A percentile compares a stretch with the other conserved stretches of the same genome.
Evolutionary conservation across 2,888 invertebrate species (phyloP).

Genomic region (Dinocampus coccinellae): DNA sequence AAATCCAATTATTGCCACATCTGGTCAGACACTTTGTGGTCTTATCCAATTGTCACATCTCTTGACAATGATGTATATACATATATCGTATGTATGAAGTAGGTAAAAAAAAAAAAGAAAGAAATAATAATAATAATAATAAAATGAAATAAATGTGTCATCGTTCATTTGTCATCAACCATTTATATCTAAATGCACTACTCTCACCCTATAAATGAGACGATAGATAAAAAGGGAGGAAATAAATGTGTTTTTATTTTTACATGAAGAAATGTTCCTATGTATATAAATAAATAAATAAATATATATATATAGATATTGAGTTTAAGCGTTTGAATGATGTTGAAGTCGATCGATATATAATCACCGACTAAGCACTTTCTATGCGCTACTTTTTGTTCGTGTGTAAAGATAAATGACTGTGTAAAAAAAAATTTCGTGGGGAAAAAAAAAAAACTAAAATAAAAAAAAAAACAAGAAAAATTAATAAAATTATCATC

Average conservation of each 20-base stretch:
- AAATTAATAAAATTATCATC: no score
- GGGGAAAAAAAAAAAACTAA: background rate
- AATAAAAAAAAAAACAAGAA: no score
- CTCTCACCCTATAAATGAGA: constrained; percentile 2
- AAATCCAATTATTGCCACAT: background rate
- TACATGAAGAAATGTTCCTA: background rate
- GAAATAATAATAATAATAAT: no score
- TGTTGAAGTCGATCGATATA: background rate
- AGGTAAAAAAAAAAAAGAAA: background rate
- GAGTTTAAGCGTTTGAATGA: background rate
- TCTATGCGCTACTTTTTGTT: background rate
- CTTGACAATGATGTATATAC: background rate
- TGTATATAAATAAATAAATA: no score
- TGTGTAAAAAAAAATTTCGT: background rate
- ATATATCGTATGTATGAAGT: background rate
- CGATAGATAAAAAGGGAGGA: background rate
- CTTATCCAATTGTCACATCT: background rate
- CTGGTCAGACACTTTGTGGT: constrained; percentile 2
- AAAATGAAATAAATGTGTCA: constrained; percentile 12
- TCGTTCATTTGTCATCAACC: constrained; percentile 20
- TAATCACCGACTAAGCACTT: background rate
- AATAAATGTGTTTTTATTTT: background rate
- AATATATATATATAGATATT: no score
- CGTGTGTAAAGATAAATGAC: background rate
- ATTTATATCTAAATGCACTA: constrained; percentile 10